Percentiles rank a stretch among this genome's conserved stretches.
Evolutionary conservation across 2,888 invertebrate genomes (phyloP).

Genomic region (Idaea dimidiata): DNA sequence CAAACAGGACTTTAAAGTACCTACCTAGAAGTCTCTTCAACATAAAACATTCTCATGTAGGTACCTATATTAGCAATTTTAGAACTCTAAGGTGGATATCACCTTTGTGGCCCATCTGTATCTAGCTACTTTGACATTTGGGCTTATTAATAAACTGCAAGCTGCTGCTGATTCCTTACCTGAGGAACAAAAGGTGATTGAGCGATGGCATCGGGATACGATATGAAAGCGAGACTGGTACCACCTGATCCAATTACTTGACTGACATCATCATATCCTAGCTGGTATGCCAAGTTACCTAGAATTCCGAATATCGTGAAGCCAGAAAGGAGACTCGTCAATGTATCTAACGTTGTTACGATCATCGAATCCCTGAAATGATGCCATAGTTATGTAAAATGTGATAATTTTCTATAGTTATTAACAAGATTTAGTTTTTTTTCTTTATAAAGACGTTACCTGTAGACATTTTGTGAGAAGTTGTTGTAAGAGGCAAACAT

Average conservation of each 20-base stretch:
- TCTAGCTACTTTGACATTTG: too few species aligned
- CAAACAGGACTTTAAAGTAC: too few species aligned
- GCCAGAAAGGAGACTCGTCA: conserved; percentile 90
- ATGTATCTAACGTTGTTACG: conserved; percentile 89
- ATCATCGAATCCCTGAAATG: conserved; percentile 87
- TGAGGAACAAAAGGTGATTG: conserved; percentile 88
- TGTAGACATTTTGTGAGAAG: conserved; percentile 86
- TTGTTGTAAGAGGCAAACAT: conserved; percentile 90
- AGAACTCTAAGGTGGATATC: too few species aligned
- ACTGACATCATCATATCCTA: conserved; percentile 79
- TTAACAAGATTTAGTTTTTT: conserved; percentile 1
- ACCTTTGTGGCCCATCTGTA: too few species aligned
- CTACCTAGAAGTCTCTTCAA: too few species aligned
- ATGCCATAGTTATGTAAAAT: neutral
- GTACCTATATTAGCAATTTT: too few species aligned
- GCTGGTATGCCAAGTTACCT: conserved; percentile 88
- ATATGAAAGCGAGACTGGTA: conserved; percentile 90
- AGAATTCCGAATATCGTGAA: conserved; percentile 91
- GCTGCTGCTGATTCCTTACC: conserved; percentile 54
- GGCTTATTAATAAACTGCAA: neutral
- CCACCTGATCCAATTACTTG: conserved; percentile 86
- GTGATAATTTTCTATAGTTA: neutral
- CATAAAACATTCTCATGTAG: too few species aligned
- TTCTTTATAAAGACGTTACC: conserved; percentile 61
- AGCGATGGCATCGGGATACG: conserved; percentile 91